phyloP scores from a whole-genome alignment of 1,140 invertebrate genomes.

The Drosophila insularis region DNA sequence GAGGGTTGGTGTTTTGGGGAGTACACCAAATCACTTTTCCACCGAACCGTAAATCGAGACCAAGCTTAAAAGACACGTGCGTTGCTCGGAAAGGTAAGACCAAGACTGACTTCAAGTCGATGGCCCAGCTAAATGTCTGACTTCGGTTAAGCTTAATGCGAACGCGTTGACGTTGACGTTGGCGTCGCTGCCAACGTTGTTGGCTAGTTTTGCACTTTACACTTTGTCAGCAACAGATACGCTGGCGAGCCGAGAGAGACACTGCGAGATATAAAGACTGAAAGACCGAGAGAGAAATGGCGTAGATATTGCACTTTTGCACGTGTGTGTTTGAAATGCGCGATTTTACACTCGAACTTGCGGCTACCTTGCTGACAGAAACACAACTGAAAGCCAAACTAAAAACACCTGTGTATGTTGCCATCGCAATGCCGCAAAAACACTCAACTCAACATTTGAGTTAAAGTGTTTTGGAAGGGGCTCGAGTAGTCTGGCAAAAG shows the following conservation, averaged over 20 bases:
- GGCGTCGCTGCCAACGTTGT: slow-evolving; percentile 23
- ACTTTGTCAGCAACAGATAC: slow-evolving; percentile 60
- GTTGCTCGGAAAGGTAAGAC: slow-evolving; percentile 66
- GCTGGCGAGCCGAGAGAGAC: neutral
- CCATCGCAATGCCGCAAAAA: slow-evolving; percentile 8
- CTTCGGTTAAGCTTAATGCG: slow-evolving; percentile 40
- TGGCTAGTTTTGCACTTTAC: slow-evolving; percentile 70
- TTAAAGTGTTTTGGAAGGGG: slow-evolving; percentile 46
- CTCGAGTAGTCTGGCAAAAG: slow-evolving; percentile 43
- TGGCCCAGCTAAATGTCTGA: slow-evolving; percentile 47
- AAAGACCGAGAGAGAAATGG: slow-evolving; percentile 10
- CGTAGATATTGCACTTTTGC: slow-evolving; percentile 58
- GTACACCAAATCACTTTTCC: slow-evolving; percentile 30
- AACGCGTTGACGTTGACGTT: slow-evolving; percentile 25
- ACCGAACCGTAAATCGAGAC: slow-evolving; percentile 29
- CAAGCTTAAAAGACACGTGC: slow-evolving; percentile 58
- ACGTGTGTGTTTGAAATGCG: slow-evolving; percentile 57
- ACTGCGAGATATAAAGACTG: neutral
- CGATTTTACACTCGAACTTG: slow-evolving; percentile 42
- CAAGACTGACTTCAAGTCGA: slow-evolving; percentile 69
- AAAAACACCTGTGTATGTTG: slow-evolving; percentile 36
- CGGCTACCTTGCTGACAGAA: slow-evolving; percentile 44
- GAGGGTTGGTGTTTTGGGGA: neutral
- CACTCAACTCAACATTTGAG: slow-evolving; percentile 25
- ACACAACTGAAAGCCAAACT: slow-evolving; percentile 56